phyloP scores from a whole-genome alignment of 2,797 vertebrate genomes.

The Emydoidea blandingii region DNA sequence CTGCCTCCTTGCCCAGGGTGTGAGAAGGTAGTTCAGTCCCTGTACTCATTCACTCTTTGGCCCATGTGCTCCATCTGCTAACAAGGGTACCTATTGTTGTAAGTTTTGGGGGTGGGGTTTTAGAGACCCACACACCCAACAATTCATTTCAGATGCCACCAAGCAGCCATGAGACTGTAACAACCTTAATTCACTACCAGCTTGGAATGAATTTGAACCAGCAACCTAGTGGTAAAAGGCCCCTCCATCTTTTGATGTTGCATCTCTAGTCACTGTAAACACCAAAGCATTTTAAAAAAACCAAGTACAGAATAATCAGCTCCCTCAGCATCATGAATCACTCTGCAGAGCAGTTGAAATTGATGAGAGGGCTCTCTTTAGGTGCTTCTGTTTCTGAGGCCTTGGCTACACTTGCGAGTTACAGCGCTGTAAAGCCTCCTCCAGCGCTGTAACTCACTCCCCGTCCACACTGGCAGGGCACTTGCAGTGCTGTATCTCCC shows the following conservation, averaged over 20 bases:
- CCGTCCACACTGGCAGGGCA: no score
- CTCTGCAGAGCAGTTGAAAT: background rate
- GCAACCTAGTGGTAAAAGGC: background rate
- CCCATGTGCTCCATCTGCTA: background rate
- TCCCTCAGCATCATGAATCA: background rate
- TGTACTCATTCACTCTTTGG: background rate
- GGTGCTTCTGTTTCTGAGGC: background rate
- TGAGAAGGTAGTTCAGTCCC: background rate
- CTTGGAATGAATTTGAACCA: background rate
- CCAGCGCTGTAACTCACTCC: no score
- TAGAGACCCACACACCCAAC: background rate
- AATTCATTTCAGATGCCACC: slow-evolving; percentile 16
- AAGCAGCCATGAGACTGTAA: background rate
- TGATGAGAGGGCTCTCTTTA: background rate
- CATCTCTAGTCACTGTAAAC: slow-evolving; percentile 23
- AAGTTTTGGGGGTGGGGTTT: background rate
- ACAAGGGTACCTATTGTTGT: background rate
- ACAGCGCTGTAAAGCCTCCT: no score
- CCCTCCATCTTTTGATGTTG: background rate
- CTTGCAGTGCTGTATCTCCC: no score
- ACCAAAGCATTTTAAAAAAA: background rate
- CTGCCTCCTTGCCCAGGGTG: background rate
- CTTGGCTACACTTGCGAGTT: no score
- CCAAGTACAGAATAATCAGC: background rate
- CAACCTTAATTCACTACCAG: background rate